Conservation (phyloP, 1,140 invertebrate species). For the Apis cerana region DNA sequence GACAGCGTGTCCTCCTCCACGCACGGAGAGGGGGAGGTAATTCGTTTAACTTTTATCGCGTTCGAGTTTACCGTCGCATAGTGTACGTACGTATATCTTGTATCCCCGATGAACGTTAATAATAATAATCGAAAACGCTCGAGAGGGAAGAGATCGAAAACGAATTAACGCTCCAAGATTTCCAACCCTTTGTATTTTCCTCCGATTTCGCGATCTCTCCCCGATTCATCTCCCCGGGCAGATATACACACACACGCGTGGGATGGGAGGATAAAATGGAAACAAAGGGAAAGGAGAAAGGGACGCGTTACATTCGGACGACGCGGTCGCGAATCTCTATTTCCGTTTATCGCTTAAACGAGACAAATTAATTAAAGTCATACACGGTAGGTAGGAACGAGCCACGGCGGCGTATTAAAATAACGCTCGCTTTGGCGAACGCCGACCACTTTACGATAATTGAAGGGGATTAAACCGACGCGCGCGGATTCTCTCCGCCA, state of each 20-base stretch:
- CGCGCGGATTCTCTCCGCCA: constrained; percentile 36
- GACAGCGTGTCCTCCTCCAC: too few relatives aligned
- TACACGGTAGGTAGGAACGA: background rate
- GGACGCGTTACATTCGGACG: constrained; percentile 28
- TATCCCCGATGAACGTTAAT: too few relatives aligned
- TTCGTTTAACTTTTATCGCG: constrained; percentile 16
- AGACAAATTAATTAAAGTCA: constrained; percentile 53
- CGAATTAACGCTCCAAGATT: too few relatives aligned
- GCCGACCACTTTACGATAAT: constrained; percentile 47
- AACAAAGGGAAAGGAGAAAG: background rate
- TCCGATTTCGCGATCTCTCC: too few relatives aligned
- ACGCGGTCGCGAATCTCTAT: constrained; percentile 42
- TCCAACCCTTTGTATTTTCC: too few relatives aligned
- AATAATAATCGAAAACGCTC: too few relatives aligned
- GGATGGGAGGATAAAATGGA: background rate
- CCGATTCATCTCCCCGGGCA: too few relatives aligned
- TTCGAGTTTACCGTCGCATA: background rate
- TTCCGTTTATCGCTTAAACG: constrained; percentile 52
- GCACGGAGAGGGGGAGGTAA: constrained; percentile 14
- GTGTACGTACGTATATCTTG: too few relatives aligned
- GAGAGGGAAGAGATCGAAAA: too few relatives aligned
- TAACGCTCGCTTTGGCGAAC: constrained; percentile 35
- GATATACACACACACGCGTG: too few relatives aligned
- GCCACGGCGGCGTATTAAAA: constrained; percentile 42
- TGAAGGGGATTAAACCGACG: constrained; percentile 40